A percentile compares a stretch with the other conserved stretches of the same genome.
Evolutionary conservation across 2,797 vertebrate genomes (phyloP).

Genomic region (Microhierax caerulescens): DNA sequence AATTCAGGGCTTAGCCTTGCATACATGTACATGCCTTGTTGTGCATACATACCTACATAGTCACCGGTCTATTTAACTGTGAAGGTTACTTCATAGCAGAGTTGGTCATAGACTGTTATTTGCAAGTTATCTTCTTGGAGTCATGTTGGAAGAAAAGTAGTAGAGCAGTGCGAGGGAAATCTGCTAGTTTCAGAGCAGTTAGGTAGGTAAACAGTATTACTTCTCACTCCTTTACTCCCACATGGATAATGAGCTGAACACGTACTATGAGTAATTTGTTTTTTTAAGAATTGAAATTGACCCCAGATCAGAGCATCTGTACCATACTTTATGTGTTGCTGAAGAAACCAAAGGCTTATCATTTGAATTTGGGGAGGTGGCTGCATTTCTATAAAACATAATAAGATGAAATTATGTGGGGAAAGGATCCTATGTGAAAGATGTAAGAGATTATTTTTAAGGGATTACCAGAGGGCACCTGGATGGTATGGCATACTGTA

Average conservation of each 20-base stretch:
- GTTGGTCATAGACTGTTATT: background rate
- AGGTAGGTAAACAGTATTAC: background rate
- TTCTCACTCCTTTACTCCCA: slow-evolving; percentile 5
- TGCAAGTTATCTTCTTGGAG: background rate
- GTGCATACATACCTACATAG: background rate
- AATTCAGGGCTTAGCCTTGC: background rate
- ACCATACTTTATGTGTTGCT: background rate
- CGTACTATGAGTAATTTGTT: slow-evolving; percentile 38
- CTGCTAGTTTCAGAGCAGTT: background rate
- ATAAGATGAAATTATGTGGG: background rate
- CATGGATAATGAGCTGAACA: slow-evolving; percentile 21
- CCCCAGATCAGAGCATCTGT: slow-evolving; percentile 4
- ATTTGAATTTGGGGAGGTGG: background rate
- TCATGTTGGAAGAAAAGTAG: background rate
- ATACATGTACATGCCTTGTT: background rate
- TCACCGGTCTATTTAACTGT: background rate
- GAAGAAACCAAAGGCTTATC: background rate
- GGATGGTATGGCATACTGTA: background rate
- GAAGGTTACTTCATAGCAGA: background rate
- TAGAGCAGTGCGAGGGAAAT: background rate
- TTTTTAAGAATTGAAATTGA: slow-evolving; percentile 38
- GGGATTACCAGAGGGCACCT: background rate
- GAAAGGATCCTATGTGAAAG: background rate
- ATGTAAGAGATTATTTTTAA: background rate
- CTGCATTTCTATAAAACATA: background rate